Base-by-base conservation (phyloP, 2,113 vertebrate genomes). In the Lamprologus ornatipinnis region DNA sequence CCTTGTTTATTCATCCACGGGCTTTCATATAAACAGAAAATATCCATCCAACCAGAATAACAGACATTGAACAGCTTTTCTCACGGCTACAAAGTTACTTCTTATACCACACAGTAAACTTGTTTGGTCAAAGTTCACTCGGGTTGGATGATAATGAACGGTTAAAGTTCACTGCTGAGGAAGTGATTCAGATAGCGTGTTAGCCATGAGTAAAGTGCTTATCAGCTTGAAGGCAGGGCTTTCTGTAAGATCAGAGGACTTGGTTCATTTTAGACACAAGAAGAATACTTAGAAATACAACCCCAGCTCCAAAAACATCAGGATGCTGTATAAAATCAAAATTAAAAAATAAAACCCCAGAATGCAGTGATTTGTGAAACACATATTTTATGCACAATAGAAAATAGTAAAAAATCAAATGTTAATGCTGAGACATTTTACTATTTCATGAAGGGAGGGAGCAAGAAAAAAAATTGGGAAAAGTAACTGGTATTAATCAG, bases 151-250 rank as follows among this genome's bases (percentile, higher is more conserved):
- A 91, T 82, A 88, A 80, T 58, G 55, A 51, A n/a, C 8, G 89
- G 37, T 81, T 92, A 85, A 96, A 93, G 95, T 91, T 87, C 93
- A 91, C 73, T 45, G 51, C 51, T 81, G 57, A 92, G 87, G 58
- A 80, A 84, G 88, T 81, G 17, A 85, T 40, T 80, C 40, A 53
- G 58, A 40, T 57, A 81, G 19, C 9, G 73, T n/a, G 82, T 73
- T 90, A 68, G 58, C 81, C 40, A 53, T 12, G 33, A 57, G 80
- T 80, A 9, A 87, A 26, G 21, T 21, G 9, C 35, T 88, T 81
- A 89, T 85, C 84, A 84, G 26, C 11, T 5, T 51, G 49, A 4
- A 37, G 21, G 40, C 11, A 31, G 58, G 42, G 49, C 12, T 54
- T 31, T 23, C 57, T 53, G 70, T 82, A 31, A 26, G 14, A 26